Evolutionary conservation across 2,113 vertebrate genomes (phyloP).

Genomic region (Prunella himalayana): DNA sequence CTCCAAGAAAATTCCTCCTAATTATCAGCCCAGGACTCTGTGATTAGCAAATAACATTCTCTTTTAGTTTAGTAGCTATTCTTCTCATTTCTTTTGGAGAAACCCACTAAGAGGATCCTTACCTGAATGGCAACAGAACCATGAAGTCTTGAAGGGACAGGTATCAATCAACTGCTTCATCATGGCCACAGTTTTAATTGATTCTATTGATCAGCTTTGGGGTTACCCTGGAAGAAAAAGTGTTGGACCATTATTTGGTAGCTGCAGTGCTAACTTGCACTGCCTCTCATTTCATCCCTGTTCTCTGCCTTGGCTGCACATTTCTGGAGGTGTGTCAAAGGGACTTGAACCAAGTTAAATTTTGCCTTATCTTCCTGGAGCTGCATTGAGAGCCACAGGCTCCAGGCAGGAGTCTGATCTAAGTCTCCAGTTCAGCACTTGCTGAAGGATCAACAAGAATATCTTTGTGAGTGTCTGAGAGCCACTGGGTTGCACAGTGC

Average conservation of each 20-base stretch:
- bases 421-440: not conserved
- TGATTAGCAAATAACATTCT: not conserved
- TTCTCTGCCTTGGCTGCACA: not conserved
- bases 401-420: not conserved
- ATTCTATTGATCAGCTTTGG: not conserved
- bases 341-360: not conserved
- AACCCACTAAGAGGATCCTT: not conserved
- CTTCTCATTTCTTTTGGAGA: not conserved
- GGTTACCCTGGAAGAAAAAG: not conserved
- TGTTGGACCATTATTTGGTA: not conserved
- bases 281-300: not conserved
- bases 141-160: not conserved
- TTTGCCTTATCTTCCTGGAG: not conserved
- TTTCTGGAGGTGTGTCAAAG: not conserved
- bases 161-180: not conserved
- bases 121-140: not conserved
- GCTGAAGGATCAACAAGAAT: not conserved
- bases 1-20: not conserved
- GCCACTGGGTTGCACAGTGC: not conserved
- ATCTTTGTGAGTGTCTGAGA: not conserved
- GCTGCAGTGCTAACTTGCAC: not conserved
- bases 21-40: not conserved
- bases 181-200: not conserved
- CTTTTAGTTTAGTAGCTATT: not conserved
- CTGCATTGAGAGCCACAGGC: not conserved